Conservation (phyloP, 2,797 vertebrate genomes). For the Crax fasciolata region DNA sequence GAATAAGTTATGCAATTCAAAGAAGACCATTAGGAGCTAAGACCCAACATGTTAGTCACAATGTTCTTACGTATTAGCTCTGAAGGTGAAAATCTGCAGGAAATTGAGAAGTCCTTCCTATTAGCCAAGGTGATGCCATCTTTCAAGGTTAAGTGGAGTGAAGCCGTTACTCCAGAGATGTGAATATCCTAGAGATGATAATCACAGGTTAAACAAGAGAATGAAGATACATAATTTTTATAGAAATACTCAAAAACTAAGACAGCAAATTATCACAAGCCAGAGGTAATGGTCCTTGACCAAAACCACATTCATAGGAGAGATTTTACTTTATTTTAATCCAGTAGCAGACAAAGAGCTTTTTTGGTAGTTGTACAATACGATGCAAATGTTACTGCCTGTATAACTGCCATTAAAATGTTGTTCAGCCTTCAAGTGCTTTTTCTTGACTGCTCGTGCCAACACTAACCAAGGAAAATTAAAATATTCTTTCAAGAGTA, state of each 20-base stretch:
- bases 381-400: background rate
- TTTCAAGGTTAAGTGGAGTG: constrained; percentile 63
- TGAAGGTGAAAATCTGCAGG: constrained; percentile 71
- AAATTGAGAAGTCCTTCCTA: constrained; percentile 65
- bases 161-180: constrained; percentile 56
- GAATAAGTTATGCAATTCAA: background rate
- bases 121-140: constrained; percentile 38
- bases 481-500: background rate
- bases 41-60: background rate
- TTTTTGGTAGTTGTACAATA: background rate
- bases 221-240: background rate
- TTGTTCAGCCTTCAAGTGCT: background rate
- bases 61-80: constrained; percentile 68
- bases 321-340: background rate
- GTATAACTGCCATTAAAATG: background rate
- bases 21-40: background rate
- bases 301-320: background rate
- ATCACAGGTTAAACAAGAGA: background rate
- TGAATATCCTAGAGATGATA: constrained; percentile 36
- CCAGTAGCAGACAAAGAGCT: background rate
- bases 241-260: background rate
- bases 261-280: background rate
- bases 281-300: background rate
- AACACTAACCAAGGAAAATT: background rate
- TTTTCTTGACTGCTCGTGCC: background rate